Evolutionary conservation across 1,140 invertebrate genomes (phyloP).

Genomic region (Hermatobates lingyangjiaoensis): DNA sequence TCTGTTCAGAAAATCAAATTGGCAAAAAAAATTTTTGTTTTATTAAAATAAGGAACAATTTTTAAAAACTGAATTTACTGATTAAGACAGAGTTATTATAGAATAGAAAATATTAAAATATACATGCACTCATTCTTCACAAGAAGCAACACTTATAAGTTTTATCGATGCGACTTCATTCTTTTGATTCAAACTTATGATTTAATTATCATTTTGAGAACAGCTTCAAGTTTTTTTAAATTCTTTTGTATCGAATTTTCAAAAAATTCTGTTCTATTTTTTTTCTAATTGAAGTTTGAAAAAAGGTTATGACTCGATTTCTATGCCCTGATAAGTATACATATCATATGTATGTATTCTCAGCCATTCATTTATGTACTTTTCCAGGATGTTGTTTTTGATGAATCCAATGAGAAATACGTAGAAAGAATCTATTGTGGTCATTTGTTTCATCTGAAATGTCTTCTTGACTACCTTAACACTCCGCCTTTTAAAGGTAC

Average conservation of each 20-base stretch:
- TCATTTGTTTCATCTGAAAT: constrained; percentile 52
- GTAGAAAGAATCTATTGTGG: constrained; percentile 56
- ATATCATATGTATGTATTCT: background rate
- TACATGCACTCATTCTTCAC: too few species aligned
- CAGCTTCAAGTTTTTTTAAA: background rate
- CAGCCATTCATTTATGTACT: background rate
- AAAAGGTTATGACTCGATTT: too few species aligned
- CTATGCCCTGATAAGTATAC: too few species aligned
- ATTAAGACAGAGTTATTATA: too few species aligned
- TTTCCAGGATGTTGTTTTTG: constrained; percentile 27
- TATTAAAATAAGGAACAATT: too few species aligned
- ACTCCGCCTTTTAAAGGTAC: constrained; percentile 57
- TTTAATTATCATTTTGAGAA: background rate
- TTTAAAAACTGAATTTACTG: too few species aligned
- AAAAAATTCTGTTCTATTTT: background rate
- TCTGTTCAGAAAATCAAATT: too few species aligned
- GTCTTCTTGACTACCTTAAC: constrained; percentile 49
- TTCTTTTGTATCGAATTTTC: background rate
- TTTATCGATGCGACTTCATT: too few species aligned
- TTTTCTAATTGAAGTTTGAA: background rate
- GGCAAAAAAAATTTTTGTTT: too few species aligned
- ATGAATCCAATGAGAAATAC: constrained; percentile 37
- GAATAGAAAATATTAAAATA: too few species aligned
- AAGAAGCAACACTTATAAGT: too few species aligned
- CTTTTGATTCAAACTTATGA: too few species aligned